Evolutionary conservation across 2,113 vertebrate genomes (phyloP), one percentile per base, ranked within the genome.

Genomic region (Lampris incognitus): DNA sequence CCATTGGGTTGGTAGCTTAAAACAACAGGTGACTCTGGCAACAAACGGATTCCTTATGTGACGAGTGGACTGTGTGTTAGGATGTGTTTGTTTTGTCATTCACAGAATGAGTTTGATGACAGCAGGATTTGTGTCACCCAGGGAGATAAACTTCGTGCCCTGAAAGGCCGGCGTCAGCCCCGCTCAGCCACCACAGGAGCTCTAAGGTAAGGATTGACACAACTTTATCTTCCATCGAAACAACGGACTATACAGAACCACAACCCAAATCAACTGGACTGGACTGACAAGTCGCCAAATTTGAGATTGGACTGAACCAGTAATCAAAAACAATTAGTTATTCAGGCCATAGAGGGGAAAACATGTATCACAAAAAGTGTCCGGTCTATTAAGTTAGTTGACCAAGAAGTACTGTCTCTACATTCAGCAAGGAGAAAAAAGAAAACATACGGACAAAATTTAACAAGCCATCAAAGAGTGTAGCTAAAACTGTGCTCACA

Each of bases 91-190:
- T 72, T 85, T 66, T 57, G 1, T 72, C 87, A 83, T 60, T 51
- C 92, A 24, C 24, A 99, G 98, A 87, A 82, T 37, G 93, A 95
- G 76, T 81, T 76, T 24, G 91, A 93, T 66, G 96, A 96, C 0
- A 84, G 93, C 7, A 88, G 88, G 55, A 87, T 87, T 5, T 59
- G 79, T 69, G 75, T 97, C 83, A 99, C 98, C 0, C 98, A 99
- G 87, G 98, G 98, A 92, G 98, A 99, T 90, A 97, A 97, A 90
- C 95, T 99, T 24, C 96, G 97, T 92, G 97, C 96, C 91, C 95
- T 98, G 93, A 99, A 99, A 88, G 94, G 94, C 83, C 93, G 94
- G 40, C 93, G 97, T 9, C 93, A 95, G 38, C 92, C 95, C 3
- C 94, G 95, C 1, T 92, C 94, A 0, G 78, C 94, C 41, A 89